A percentile compares a stretch with the other conserved stretches of the same genome.
Conservation (phyloP, 2,797 vertebrate genomes). For the Dallia pectoralis region DNA sequence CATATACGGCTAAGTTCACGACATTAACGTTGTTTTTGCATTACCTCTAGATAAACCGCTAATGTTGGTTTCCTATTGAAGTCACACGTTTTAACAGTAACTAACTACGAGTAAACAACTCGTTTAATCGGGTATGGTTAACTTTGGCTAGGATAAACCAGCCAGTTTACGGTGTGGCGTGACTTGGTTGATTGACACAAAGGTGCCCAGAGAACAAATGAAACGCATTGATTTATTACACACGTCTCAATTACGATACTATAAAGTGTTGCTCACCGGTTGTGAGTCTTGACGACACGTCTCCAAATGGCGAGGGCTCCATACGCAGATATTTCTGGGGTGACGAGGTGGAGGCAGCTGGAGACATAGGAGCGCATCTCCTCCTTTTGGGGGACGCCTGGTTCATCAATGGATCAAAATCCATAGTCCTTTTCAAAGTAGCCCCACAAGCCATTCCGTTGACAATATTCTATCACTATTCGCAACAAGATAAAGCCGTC, state of each 20-base stretch:
- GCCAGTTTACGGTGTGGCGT: not conserved
- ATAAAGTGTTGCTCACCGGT: conserved; percentile 74
- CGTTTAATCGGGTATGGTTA: not conserved
- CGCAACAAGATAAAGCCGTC: conserved; percentile 5
- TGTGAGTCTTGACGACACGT: conserved; percentile 86
- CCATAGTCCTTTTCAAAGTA: conserved; percentile 92
- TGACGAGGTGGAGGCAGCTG: conserved; percentile 76
- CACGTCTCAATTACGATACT: not conserved
- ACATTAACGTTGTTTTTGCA: not conserved
- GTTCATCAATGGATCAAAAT: conserved; percentile 90
- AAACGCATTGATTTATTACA: not conserved
- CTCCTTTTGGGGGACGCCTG: conserved; percentile 86
- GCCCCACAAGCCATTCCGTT: conserved; percentile 89
- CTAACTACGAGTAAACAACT: too few species aligned
- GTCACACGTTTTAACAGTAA: not conserved
- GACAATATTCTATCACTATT: not conserved
- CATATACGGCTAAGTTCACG: too few species aligned
- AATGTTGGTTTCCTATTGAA: not conserved
- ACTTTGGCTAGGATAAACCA: not conserved
- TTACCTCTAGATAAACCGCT: not conserved
- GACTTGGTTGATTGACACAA: not conserved
- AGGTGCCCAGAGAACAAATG: not conserved
- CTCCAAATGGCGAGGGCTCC: conserved; percentile 91
- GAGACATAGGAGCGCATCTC: conserved; percentile 86
- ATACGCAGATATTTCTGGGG: conserved; percentile 92